phyloP scores from a whole-genome alignment of 2,888 invertebrate genomes.

The Choreutis nemorana region DNA sequence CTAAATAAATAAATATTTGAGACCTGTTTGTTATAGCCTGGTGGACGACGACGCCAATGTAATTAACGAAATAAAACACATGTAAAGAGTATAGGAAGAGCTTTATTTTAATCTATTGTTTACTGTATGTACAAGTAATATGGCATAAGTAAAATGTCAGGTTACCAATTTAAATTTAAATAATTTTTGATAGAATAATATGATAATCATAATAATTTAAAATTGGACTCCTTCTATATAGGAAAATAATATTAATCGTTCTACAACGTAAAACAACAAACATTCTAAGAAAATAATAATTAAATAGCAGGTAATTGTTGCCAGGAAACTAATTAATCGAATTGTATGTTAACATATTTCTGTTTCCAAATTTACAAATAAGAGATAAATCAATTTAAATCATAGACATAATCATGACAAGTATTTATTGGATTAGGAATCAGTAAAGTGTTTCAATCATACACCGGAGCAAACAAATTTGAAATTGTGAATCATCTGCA shows the following conservation, averaged over 20 bases:
- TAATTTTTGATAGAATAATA: not conserved
- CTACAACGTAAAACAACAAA: too few relatives aligned
- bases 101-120: not conserved
- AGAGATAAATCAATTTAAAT: too few relatives aligned
- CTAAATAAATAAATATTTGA: constrained; percentile 1
- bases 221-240: too few relatives aligned
- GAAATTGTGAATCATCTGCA: not conserved
- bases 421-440: not conserved
- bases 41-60: not conserved
- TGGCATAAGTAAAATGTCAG: not conserved
- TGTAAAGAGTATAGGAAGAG: not conserved
- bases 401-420: not conserved
- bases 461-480: not conserved
- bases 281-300: too few relatives aligned
- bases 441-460: not conserved
- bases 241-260: too few relatives aligned
- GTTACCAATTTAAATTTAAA: not conserved
- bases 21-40: constrained; percentile 1
- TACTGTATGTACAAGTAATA: not conserved
- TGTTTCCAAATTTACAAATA: too few relatives aligned
- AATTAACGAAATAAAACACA: not conserved
- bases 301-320: too few relatives aligned
- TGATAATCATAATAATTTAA: not conserved
- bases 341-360: too few relatives aligned
- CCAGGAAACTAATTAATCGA: too few relatives aligned